Conservation (phyloP, 2,797 vertebrate genomes). For the Dermochelys coriacea region DNA sequence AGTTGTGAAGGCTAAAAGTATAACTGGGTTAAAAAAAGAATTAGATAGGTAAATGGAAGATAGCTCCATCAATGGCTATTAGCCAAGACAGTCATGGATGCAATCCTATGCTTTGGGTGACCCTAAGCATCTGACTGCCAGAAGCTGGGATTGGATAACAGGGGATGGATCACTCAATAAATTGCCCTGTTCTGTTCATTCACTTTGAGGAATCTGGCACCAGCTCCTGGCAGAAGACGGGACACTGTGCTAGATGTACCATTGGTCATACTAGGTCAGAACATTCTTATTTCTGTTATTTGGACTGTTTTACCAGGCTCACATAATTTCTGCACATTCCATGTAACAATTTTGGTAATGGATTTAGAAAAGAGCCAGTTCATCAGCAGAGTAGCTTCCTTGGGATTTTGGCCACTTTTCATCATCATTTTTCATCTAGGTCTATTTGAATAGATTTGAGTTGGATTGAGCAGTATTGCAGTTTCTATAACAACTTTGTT, state of each 20-base stretch:
- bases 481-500: not conserved
- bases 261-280: not conserved
- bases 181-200: not conserved
- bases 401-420: not conserved
- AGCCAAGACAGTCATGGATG: not conserved
- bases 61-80: not conserved
- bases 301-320: not conserved
- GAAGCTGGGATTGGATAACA: not conserved
- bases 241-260: not conserved
- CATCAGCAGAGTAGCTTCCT: not conserved
- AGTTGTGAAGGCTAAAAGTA: not conserved
- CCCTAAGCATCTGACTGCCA: not conserved
- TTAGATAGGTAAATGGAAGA: not conserved
- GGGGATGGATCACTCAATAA: not conserved
- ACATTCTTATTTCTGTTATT: not conserved
- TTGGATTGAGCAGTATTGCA: not conserved
- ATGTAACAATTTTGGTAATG: not conserved
- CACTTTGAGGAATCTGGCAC: not conserved
- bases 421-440: not conserved
- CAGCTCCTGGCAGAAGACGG: not conserved
- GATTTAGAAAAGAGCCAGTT: not conserved
- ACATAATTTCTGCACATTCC: not conserved
- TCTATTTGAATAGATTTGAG: not conserved
- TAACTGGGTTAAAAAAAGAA: not conserved
- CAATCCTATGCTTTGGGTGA: not conserved